Evolutionary conservation across 2,113 vertebrate species (phyloP).

Genomic region (Dipodomys stephensi): DNA sequence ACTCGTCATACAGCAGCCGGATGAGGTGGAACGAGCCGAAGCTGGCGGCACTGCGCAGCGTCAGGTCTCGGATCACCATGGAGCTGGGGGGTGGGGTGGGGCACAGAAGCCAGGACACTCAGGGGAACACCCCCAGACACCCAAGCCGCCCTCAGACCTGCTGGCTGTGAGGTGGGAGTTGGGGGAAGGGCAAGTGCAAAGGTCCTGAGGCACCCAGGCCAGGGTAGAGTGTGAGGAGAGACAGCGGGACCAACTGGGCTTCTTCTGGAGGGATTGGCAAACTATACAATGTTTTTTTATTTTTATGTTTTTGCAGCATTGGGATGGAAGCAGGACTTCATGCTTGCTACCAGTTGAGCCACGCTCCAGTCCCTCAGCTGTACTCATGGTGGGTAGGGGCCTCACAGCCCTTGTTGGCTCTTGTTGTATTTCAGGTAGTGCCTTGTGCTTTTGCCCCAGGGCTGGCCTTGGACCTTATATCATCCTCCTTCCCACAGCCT

Average conservation of each 20-base stretch:
- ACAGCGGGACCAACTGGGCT: rapidly evolving
- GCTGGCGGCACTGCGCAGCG: conserved; percentile 96
- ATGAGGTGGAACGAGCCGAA: conserved; percentile 99
- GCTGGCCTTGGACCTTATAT: no score
- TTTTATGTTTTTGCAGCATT: not conserved
- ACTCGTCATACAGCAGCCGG: conserved; percentile 97
- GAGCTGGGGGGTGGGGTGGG: conserved; percentile 89
- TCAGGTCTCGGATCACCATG: conserved; percentile 99
- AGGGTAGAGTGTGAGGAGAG: not conserved
- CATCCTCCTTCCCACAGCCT: no score
- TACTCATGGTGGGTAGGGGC: no score
- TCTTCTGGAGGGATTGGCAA: not conserved
- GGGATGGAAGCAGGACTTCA: no score
- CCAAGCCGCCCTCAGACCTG: not conserved
- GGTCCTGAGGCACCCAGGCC: not conserved
- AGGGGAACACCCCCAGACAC: no score
- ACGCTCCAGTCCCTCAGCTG: no score
- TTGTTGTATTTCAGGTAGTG: no score
- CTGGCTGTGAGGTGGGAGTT: not conserved
- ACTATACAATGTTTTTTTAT: not conserved
- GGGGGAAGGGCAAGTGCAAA: not conserved
- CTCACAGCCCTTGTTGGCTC: no score
- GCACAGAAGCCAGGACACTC: rapidly evolving
- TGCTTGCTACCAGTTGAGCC: not conserved
- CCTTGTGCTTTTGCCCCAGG: no score